phyloP scores from a whole-genome alignment of 2,888 invertebrate genomes.

The Caenorhabditis plicata region DNA sequence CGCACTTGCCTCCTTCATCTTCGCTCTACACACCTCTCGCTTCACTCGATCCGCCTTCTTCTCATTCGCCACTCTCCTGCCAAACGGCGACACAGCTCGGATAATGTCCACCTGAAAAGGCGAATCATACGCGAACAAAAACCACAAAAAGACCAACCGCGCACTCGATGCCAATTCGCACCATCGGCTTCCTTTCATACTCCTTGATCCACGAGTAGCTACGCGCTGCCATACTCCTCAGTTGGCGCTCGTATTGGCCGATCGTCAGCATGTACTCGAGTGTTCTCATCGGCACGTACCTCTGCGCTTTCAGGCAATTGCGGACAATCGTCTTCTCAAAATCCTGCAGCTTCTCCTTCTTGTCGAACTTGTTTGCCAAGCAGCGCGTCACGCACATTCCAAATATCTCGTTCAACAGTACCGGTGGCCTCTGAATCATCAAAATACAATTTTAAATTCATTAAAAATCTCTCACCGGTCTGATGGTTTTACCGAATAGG shows the following conservation, averaged over 20 bases:
- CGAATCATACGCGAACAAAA: not conserved
- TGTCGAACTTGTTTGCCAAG: not conserved
- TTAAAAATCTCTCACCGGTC: not conserved
- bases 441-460: not conserved
- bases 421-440: conserved; percentile 2
- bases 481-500: not conserved
- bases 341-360: not conserved
- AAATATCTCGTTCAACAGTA: not conserved
- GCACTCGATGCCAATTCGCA: not conserved
- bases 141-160: not conserved
- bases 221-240: not conserved
- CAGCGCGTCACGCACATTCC: not conserved
- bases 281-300: not conserved
- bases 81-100: conserved; percentile 31
- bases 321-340: not conserved
- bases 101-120: conserved; percentile 10
- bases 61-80: conserved; percentile 3
- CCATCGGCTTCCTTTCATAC: not conserved
- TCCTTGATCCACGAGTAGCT: not conserved
- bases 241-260: not conserved
- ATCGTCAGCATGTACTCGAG: not conserved
- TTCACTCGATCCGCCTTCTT: not conserved
- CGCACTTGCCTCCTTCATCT: not conserved
- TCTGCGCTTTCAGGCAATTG: no score
- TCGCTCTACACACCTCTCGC: not conserved